These are phyloP conservation scores for Gorsachius magnificus DNA, from an alignment of 2,797 vertebrate genomes.

Conservation along the genomic window DNA sequence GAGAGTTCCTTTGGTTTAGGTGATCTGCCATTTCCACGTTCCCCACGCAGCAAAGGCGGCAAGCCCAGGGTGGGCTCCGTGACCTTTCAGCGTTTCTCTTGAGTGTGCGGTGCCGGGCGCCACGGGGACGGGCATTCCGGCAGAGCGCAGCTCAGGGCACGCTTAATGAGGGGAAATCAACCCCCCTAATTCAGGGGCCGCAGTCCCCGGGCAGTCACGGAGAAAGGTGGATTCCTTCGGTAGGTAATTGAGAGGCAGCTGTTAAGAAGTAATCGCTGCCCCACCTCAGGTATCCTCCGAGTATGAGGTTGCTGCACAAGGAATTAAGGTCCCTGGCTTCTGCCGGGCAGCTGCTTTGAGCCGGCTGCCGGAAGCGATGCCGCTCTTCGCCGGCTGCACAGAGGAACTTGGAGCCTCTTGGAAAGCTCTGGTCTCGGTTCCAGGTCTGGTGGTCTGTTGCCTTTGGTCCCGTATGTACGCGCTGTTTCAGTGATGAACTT, in stretches of 20 bases:
- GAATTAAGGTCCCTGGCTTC: not conserved
- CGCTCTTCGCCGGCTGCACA: fast-evolving
- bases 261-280: not conserved
- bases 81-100: fast-evolving
- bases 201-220: not conserved
- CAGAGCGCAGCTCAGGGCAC: conserved; percentile 4
- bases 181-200: not conserved
- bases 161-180: conserved; percentile 5
- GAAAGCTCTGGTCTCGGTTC: not conserved
- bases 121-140: not conserved
- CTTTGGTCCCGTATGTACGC: not conserved
- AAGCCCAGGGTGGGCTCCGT: fast-evolving
- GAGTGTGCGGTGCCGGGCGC: not conserved
- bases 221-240: not conserved
- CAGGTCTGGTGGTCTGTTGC: not conserved
- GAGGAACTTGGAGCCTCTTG: not conserved
- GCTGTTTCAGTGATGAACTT: not conserved
- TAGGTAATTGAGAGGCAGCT: not conserved
- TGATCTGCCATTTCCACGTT: fast-evolving
- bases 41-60: fast-evolving
- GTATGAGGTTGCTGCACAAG: not conserved
- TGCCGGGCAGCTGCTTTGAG: not conserved
- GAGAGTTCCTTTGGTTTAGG: fast-evolving
- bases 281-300: fast-evolving
- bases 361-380: not conserved